These are phyloP conservation scores for Pseudopodoces humilis DNA, from an alignment of 2,113 vertebrate species.

Conservation along the genomic window DNA sequence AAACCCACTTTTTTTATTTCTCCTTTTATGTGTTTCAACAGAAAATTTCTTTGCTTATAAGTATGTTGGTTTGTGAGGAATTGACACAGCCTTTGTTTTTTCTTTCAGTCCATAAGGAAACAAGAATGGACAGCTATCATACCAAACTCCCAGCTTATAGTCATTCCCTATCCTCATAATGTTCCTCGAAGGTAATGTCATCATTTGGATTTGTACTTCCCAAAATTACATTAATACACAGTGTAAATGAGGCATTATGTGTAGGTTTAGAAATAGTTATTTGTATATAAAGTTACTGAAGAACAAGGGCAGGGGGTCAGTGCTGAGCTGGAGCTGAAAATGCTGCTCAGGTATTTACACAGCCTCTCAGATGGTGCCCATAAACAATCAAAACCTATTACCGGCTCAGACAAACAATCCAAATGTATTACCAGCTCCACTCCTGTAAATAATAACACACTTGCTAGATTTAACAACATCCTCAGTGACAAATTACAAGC, in stretches of 20 bases:
- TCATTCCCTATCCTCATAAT: constrained; percentile 91
- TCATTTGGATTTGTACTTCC: not conserved
- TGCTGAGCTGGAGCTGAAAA: not conserved
- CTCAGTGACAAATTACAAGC: not conserved
- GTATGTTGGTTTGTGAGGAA: not conserved
- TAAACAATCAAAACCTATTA: not conserved
- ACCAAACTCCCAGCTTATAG: constrained; percentile 97
- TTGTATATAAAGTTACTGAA: not conserved
- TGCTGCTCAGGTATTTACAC: not conserved
- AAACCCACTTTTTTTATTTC: not conserved
- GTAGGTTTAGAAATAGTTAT: not conserved
- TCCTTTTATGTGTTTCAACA: not conserved
- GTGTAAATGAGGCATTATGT: not conserved
- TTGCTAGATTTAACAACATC: not conserved
- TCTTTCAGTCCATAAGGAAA: constrained; percentile 80
- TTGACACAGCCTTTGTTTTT: constrained; percentile 4
- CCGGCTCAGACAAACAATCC: not conserved
- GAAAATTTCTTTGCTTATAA: not conserved
- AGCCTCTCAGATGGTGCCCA: not conserved
- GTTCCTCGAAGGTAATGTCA: constrained; percentile 85
- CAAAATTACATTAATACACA: not conserved
- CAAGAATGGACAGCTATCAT: constrained; percentile 99
- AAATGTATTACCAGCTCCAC: not conserved
- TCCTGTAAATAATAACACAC: not conserved
- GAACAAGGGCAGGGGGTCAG: not conserved